These are phyloP conservation scores for Acanthis flammea DNA, from an alignment of 2,797 vertebrate genomes.

Conservation along the genomic window DNA sequence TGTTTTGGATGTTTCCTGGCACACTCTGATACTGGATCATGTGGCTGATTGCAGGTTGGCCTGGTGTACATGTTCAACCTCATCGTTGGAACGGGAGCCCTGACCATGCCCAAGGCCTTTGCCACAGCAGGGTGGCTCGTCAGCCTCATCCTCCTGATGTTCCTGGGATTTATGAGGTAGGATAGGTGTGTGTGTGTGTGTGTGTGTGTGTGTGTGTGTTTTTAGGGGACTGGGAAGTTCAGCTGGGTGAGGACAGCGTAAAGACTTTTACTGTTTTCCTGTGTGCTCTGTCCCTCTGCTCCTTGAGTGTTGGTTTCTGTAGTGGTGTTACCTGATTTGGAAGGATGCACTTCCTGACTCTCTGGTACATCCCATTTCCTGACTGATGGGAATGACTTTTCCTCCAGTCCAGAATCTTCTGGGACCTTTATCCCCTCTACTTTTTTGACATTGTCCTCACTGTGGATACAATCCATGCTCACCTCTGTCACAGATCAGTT, in stretches of 20 bases:
- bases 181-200: neutral
- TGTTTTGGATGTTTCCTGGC: neutral
- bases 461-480: neutral
- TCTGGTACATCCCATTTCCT: neutral
- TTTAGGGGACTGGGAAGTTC: neutral
- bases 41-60: conserved; percentile 82
- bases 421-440: neutral
- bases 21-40: neutral
- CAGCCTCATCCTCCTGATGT: conserved; percentile 87
- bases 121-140: conserved; percentile 92
- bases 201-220: rapidly evolving
- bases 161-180: conserved; percentile 96
- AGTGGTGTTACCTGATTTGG: neutral
- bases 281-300: neutral
- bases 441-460: neutral
- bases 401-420: neutral
- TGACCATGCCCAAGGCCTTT: conserved; percentile 97
- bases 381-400: neutral
- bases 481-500: neutral
- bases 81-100: conserved; percentile 93
- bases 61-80: conserved; percentile 99
- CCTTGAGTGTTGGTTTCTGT: neutral
- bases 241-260: neutral
- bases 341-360: neutral
- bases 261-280: neutral